Percentiles rank a stretch among this genome's conserved stretches.
These are phyloP conservation scores for Conops quadrifasciatus DNA, from an alignment of 2,888 invertebrate species.

Conservation along the genomic window DNA sequence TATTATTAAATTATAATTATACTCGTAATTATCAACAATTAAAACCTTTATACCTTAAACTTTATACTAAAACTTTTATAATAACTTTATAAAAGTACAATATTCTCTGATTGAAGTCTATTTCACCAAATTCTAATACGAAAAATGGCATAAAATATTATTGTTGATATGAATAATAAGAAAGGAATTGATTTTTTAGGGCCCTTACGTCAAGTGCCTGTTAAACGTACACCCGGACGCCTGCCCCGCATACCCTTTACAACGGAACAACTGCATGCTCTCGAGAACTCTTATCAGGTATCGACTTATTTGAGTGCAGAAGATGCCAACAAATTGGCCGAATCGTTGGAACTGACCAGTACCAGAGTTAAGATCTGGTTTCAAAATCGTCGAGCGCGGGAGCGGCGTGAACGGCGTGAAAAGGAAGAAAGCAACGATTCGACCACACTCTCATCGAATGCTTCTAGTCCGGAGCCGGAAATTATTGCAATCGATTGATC, in stretches of 20 bases:
- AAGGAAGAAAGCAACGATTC: slow-evolving; percentile 59
- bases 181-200: slow-evolving; percentile 44
- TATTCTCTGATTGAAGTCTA: too few species aligned
- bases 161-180: background rate
- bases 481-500: slow-evolving; percentile 34
- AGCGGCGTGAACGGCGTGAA: slow-evolving; percentile 72
- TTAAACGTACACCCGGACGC: slow-evolving; percentile 69
- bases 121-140: too few species aligned
- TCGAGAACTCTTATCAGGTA: slow-evolving; percentile 72
- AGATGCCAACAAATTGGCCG: slow-evolving; percentile 72
- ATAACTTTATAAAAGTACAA: too few species aligned
- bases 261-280: slow-evolving; percentile 70
- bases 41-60: too few species aligned
- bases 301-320: slow-evolving; percentile 74
- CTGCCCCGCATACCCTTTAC: slow-evolving; percentile 78
- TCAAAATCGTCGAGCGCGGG: slow-evolving; percentile 81
- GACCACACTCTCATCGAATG: slow-evolving; percentile 59
- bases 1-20: too few species aligned
- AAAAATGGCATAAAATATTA: too few species aligned
- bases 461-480: slow-evolving; percentile 61
- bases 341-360: slow-evolving; percentile 71
- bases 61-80: too few species aligned
- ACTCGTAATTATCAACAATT: too few species aligned
- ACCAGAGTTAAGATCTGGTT: slow-evolving; percentile 80
- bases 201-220: slow-evolving; percentile 59